Percentiles rank a stretch among this genome's conserved stretches.
Conservation (phyloP, 1,140 invertebrate species). For the Xylocopa sonorina region DNA sequence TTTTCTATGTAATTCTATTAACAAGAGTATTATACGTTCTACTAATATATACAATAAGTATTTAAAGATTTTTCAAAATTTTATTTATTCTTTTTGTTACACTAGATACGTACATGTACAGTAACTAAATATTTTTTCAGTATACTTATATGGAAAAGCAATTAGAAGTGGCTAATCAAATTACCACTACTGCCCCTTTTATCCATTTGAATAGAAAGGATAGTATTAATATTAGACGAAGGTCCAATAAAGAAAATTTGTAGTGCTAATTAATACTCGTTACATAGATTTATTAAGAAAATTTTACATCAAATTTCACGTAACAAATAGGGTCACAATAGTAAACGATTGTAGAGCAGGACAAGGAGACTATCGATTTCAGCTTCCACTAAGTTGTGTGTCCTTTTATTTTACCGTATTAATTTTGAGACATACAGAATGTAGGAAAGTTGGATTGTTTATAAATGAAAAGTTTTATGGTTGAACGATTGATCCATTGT, state of each 20-base stretch:
- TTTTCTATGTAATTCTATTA: constrained; percentile 25
- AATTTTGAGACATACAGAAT: constrained; percentile 61
- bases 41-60: too few species aligned
- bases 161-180: constrained; percentile 10
- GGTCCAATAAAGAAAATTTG: constrained; percentile 51
- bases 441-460: constrained; percentile 73
- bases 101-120: neutral
- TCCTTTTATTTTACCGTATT: constrained; percentile 69
- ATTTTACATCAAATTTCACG: constrained; percentile 54
- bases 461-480: constrained; percentile 68
- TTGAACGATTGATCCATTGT: constrained; percentile 73
- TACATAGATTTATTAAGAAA: constrained; percentile 53
- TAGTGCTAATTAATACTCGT: constrained; percentile 62
- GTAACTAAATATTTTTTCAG: constrained; percentile 24
- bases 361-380: constrained; percentile 40
- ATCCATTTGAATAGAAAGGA: constrained; percentile 31
- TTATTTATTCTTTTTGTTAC: constrained; percentile 49
- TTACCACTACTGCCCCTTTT: constrained; percentile 28
- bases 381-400: constrained; percentile 63
- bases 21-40: constrained; percentile 34
- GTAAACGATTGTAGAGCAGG: constrained; percentile 47
- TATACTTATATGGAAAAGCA: constrained; percentile 40
- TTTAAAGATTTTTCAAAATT: constrained; percentile 22
- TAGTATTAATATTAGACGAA: constrained; percentile 36
- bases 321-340: constrained; percentile 61